These are phyloP conservation scores for Desmophyllum pertusum DNA, from an alignment of 92 coral and sea anemone genomes.

Conservation along the genomic window DNA sequence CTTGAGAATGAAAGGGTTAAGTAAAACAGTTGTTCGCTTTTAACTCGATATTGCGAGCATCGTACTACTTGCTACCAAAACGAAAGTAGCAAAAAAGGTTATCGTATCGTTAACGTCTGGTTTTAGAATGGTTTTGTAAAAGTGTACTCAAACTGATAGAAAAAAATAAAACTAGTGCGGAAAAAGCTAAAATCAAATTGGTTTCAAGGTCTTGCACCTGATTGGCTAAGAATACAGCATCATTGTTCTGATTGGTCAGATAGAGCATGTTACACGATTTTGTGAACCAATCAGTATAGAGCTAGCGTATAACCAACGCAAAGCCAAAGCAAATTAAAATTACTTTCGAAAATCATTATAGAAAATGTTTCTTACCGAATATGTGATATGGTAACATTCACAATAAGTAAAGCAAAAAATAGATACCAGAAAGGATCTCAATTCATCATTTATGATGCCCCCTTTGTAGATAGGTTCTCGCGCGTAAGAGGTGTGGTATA, in stretches of 20 bases:
- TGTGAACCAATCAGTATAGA: neutral
- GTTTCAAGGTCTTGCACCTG: neutral
- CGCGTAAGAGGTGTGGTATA: slow-evolving; percentile 37
- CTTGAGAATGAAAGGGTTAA: too few species aligned
- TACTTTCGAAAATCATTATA: neutral
- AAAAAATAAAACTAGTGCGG: neutral
- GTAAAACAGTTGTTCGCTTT: neutral
- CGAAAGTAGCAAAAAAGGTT: neutral
- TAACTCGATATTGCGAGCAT: neutral
- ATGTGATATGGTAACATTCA: neutral
- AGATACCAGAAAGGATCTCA: neutral
- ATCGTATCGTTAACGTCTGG: neutral
- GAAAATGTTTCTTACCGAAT: too few species aligned
- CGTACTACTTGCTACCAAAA: neutral
- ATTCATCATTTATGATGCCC: neutral
- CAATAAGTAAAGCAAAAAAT: too few species aligned
- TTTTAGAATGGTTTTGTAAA: neutral
- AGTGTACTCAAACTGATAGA: neutral
- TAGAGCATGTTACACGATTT: neutral
- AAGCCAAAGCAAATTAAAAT: neutral
- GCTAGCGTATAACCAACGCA: neutral
- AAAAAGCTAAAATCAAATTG: neutral
- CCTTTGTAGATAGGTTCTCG: neutral
- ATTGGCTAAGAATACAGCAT: neutral
- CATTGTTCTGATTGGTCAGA: neutral